These are phyloP conservation scores for Eledona agricola DNA, from an alignment of 2,888 invertebrate species.

Conservation along the genomic window DNA sequence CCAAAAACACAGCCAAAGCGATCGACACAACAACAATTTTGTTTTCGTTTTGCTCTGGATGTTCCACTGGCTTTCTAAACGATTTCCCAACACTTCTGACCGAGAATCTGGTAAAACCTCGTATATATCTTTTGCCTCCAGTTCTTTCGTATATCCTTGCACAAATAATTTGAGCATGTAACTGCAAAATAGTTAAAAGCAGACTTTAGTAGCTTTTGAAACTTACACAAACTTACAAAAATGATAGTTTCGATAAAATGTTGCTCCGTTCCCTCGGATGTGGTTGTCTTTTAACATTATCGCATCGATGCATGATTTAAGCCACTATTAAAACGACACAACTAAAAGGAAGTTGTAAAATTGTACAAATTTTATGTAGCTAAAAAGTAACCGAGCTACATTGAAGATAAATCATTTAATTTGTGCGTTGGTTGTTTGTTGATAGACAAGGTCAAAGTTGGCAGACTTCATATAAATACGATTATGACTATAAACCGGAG, in stretches of 20 bases:
- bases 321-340: too few species aligned
- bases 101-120: slow-evolving; percentile 64
- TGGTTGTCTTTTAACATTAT: slow-evolving; percentile 63
- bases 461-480: too few species aligned
- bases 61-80: slow-evolving; percentile 58
- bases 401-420: too few species aligned
- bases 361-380: too few species aligned
- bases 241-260: slow-evolving; percentile 70
- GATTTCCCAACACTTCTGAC: slow-evolving; percentile 64
- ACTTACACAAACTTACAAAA: slow-evolving; percentile 67
- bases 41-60: slow-evolving; percentile 24
- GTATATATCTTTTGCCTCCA: slow-evolving; percentile 69
- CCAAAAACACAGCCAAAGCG: slow-evolving; percentile 48
- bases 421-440: too few species aligned
- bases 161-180: slow-evolving; percentile 61
- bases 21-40: slow-evolving; percentile 44
- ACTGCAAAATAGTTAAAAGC: slow-evolving; percentile 51
- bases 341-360: too few species aligned
- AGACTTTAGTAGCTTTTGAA: slow-evolving; percentile 2
- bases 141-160: slow-evolving; percentile 70
- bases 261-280: slow-evolving; percentile 74
- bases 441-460: too few species aligned
- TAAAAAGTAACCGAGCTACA: too few species aligned
- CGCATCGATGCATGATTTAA: slow-evolving; percentile 64
- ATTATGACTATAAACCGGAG: too few species aligned